Base-by-base conservation (phyloP, 2,888 invertebrate genomes). In the Mamestra brassicae region DNA sequence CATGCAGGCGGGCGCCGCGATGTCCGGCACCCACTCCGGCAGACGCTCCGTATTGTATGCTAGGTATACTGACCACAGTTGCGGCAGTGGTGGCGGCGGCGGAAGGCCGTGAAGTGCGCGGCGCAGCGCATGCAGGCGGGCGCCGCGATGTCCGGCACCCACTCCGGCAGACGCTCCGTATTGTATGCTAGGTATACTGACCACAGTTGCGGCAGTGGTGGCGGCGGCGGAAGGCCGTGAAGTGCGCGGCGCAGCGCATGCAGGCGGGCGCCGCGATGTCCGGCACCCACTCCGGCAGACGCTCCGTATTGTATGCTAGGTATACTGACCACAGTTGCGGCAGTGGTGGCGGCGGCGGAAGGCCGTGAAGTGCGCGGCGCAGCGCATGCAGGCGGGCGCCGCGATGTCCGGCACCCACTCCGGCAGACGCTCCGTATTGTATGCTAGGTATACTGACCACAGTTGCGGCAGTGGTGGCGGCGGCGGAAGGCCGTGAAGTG, bases 171-270 rank as follows among this genome's bases (percentile, higher is more conserved):
- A 55, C n/a, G 55, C n/a, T 55, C 55, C 0, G 38, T 62, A 42
- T 34, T 11, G 65, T 13, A 81, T 50, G 50, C 50, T 50, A 50
- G 15, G 50, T 50, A 15, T 50, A 50, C 50, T 50, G 50, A 50
- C 50, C 50, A 50, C 50, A 50, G 50, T 50, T 50, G 50, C 50
- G 50, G 6, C 50, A 50, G 50, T 50, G 50, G 15, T 50, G 50
- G 13, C 34, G 4, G 57, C 50, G 50, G 50, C 50, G 50, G 50
- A 50, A 50, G 50, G 50, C 50, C 13, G 50, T 50, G 50, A 50
- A 50, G 50, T 50, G 50, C 50, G 50, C 50, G 50, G 50, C 50
- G 50, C 50, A 50, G 50, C 50, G 50, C 50, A 50, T 50, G 50
- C 50, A 50, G 15, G 50, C 50, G 50, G 50, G 50, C 50, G 50